Evolutionary conservation across 2,797 vertebrate genomes (phyloP), one percentile per base, ranked within the genome.

Genomic region (Channallabes apus): DNA sequence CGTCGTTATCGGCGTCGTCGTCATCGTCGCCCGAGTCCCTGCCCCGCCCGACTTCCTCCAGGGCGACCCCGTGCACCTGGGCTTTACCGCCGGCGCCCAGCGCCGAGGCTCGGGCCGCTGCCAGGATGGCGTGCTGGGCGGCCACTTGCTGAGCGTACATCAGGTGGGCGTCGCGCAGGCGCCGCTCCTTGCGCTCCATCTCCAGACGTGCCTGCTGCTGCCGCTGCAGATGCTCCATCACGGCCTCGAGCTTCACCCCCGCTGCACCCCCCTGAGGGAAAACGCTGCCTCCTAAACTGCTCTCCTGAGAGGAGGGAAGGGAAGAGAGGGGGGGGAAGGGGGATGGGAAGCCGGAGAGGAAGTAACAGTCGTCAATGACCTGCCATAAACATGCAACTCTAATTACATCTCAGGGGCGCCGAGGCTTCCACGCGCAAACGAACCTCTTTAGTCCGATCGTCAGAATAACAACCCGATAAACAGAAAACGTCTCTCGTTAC

Each of bases 171-270:
- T 99, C 97, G 35, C 97, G 94, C 88, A 97, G 93, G 87, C 96
- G 96, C 86, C 95, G 93, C 89, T 96, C 96, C 91, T 97, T 97
- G 87, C 96, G 95, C 93, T 96, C 94, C 97, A 97, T 97, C 91
- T 96, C 96, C 90, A 96, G 91, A 38, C 96, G 92, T 4, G 93
- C 92, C 87, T 95, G 96, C 87, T 97, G 96, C 90, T 98, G 97
- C 84, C 96, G 96, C 87, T 97, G 97, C 89, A 97, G 95, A 90
- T 98, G 97, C 92, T 99, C 98, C 94, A 99, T 98, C 85, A 96
- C 96, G 4, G 96, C 96, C 90, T 97, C 94, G 83, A 97, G 93
- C 93, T 96, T 98, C 96, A 98, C 97, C 90, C 97, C 94, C 89
- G 93, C 87, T 0, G 94, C 80, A 93, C 94, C 94, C 94, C 88